Evolutionary conservation across 1,140 invertebrate species (phyloP).

Genomic region (Camponotus vicinus): DNA sequence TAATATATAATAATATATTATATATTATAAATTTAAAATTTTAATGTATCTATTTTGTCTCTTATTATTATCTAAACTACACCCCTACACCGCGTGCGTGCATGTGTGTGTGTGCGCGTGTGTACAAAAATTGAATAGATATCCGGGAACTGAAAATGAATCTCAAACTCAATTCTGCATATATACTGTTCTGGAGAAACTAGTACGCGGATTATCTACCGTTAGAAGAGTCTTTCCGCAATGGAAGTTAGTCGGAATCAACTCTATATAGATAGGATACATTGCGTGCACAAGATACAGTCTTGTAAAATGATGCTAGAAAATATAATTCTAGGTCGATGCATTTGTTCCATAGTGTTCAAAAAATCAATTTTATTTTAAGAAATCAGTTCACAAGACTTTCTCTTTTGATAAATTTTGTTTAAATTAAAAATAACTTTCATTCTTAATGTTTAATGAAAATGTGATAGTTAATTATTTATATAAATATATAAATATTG

Average conservation of each 20-base stretch:
- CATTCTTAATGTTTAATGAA: neutral
- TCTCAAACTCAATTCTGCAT: neutral
- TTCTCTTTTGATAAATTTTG: neutral
- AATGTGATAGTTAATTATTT: neutral
- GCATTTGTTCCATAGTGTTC: neutral
- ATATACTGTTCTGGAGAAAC: neutral
- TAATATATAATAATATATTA: too few relatives aligned
- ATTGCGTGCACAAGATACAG: neutral
- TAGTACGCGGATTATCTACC: constrained; percentile 1
- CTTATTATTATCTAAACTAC: too few relatives aligned
- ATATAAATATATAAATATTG: neutral
- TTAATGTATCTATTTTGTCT: too few relatives aligned
- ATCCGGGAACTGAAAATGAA: neutral
- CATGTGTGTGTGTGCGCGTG: too few relatives aligned
- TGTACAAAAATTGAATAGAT: neutral
- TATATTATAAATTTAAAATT: too few relatives aligned
- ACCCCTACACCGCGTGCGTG: too few relatives aligned
- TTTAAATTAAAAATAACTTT: neutral
- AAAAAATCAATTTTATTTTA: neutral
- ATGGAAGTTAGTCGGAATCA: neutral
- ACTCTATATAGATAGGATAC: neutral
- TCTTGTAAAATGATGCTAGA: neutral
- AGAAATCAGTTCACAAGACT: neutral
- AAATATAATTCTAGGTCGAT: constrained; percentile 7
- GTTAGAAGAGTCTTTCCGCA: constrained; percentile 4